These are phyloP conservation scores for Numenius phaeopus DNA, from an alignment of 2,797 vertebrate genomes.

Conservation along the genomic window DNA sequence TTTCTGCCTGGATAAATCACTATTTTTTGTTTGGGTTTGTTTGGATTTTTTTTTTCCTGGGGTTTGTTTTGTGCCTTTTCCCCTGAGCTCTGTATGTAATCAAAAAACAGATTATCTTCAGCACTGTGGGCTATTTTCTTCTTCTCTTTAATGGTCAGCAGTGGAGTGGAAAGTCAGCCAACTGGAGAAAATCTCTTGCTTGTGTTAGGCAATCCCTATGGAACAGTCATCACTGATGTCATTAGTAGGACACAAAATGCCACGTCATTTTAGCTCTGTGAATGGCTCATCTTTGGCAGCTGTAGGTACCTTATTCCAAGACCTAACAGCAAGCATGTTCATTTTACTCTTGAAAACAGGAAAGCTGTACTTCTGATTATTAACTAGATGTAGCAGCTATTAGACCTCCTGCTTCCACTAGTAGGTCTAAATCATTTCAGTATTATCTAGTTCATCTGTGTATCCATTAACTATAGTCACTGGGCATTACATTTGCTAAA, in stretches of 20 bases:
- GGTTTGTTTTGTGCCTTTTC: not conserved
- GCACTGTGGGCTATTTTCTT: not conserved
- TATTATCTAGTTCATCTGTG: not conserved
- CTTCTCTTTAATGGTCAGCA: not conserved
- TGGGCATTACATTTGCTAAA: not conserved
- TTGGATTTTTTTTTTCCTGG: not conserved
- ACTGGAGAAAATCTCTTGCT: not conserved
- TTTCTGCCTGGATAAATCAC: not conserved
- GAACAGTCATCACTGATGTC: not conserved
- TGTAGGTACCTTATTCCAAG: not conserved
- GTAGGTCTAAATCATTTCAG: not conserved
- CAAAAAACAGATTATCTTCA: not conserved
- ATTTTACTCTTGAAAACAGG: not conserved
- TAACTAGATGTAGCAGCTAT: not conserved
- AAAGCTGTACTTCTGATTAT: not conserved
- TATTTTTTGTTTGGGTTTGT: not conserved
- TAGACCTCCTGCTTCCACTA: not conserved
- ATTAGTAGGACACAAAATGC: not conserved
- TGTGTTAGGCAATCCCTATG: not conserved
- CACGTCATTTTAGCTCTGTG: not conserved
- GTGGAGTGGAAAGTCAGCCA: not conserved
- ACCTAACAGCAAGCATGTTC: not conserved
- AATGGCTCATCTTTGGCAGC: not conserved
- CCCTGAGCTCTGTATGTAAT: not conserved
- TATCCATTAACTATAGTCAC: not conserved